Conservation (phyloP, 2,113 vertebrate species). For the Orycteropus afer region DNA sequence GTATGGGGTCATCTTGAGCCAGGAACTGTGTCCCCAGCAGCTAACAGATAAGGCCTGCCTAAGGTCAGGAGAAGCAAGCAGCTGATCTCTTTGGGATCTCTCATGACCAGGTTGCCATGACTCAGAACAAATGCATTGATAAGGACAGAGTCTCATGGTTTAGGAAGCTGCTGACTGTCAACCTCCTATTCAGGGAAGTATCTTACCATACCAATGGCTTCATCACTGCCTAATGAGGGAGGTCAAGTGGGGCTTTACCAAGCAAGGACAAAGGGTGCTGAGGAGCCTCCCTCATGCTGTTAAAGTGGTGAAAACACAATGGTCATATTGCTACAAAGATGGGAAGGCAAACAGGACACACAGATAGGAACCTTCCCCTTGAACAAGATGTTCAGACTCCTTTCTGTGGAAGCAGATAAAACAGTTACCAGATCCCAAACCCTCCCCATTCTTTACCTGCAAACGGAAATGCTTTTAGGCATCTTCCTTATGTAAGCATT, state of each 20-base stretch:
- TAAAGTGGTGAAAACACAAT: background rate
- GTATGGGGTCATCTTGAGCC: background rate
- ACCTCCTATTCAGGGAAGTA: background rate
- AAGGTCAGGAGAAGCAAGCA: background rate
- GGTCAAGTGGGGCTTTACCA: background rate
- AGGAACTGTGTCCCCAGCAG: background rate
- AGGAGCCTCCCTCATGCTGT: background rate
- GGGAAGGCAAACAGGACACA: fast-evolving
- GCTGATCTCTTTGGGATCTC: background rate
- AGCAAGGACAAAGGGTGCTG: conserved; percentile 5
- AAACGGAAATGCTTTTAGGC: background rate
- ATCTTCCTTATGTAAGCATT: background rate
- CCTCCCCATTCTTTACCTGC: background rate
- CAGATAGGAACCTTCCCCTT: background rate
- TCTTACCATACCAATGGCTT: background rate
- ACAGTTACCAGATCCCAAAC: background rate
- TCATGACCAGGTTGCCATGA: no score
- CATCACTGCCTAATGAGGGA: background rate
- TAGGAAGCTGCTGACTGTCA: background rate
- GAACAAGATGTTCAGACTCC: background rate
- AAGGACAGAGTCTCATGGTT: background rate
- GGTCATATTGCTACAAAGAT: background rate
- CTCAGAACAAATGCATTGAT: background rate
- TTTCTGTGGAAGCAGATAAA: conserved; percentile 45
- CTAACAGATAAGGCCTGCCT: background rate